These are phyloP conservation scores for Henricia sp. DNA, from an alignment of 53 echinoderm and acorn worm species.

Conservation along the genomic window DNA sequence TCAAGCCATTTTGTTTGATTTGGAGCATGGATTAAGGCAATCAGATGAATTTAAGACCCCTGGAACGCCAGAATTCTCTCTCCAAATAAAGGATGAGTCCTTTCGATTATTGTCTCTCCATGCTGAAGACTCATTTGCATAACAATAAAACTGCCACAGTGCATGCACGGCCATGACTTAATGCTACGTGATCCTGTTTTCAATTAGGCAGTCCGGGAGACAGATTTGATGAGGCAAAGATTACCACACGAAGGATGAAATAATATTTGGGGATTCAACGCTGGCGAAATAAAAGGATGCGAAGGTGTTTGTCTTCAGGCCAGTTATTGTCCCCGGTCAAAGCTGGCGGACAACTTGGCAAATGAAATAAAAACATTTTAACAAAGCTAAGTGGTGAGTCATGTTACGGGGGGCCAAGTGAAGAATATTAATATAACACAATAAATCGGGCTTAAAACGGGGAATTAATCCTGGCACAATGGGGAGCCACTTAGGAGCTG, in stretches of 20 bases:
- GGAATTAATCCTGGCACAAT: constrained; percentile 51
- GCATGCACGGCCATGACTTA: neutral
- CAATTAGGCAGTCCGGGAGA: constrained; percentile 16
- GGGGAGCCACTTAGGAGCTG: constrained; percentile 32
- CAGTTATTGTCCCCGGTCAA: constrained; percentile 18
- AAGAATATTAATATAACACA: constrained; percentile 31
- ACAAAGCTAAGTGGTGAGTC: constrained; percentile 61
- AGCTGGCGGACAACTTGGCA: constrained; percentile 23
- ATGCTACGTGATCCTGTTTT: constrained; percentile 8
- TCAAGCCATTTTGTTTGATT: constrained; percentile 51
- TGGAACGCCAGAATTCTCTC: neutral
- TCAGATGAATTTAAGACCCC: constrained; percentile 28
- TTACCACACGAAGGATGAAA: constrained; percentile 31
- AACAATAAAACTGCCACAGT: constrained; percentile 41
- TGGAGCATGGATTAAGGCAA: constrained; percentile 57
- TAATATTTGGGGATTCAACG: constrained; percentile 52
- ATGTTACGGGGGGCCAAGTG: constrained; percentile 27
- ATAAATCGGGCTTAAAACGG: constrained; percentile 54
- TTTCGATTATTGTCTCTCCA: constrained; percentile 32
- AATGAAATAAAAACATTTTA: constrained; percentile 64
- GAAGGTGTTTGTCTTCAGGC: constrained; percentile 4
- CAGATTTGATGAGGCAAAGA: constrained; percentile 44
- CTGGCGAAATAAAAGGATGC: neutral
- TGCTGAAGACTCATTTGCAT: constrained; percentile 54
- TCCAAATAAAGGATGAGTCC: neutral